Conservation (phyloP, 2,797 vertebrate species). For the Xerus rutilus region DNA sequence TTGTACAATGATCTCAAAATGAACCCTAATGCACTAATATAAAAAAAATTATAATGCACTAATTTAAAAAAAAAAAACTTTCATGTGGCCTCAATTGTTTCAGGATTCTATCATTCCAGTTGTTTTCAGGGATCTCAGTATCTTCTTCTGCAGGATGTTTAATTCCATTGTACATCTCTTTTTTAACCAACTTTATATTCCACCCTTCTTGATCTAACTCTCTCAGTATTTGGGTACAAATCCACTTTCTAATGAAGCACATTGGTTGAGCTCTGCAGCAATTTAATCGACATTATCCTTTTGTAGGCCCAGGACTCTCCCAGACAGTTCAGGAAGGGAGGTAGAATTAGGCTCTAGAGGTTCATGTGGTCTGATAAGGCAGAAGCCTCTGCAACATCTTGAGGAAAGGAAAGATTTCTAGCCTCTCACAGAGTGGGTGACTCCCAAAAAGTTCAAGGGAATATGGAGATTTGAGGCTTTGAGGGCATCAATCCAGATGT, state of each 20-base stretch:
- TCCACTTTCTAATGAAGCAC: neutral
- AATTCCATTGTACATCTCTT: neutral
- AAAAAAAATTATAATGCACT: too few species aligned
- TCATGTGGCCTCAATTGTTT: neutral
- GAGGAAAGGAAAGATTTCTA: neutral
- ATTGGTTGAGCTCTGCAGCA: neutral
- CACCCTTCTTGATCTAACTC: neutral
- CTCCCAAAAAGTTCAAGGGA: neutral
- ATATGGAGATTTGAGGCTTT: neutral
- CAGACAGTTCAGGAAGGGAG: rapidly evolving
- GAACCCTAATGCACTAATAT: too few species aligned
- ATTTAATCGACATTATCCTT: too few species aligned
- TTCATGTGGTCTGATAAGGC: neutral
- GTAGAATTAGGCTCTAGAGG: neutral
- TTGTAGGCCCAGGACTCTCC: neutral
- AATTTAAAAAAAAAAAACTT: too few species aligned
- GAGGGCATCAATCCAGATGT: neutral
- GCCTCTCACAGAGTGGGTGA: neutral
- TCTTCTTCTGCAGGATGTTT: neutral
- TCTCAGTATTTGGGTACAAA: neutral
- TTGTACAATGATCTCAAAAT: too few species aligned
- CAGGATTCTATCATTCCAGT: neutral
- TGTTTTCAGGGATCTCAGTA: neutral
- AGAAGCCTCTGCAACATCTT: neutral
- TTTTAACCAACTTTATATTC: neutral